phyloP scores from a whole-genome alignment of 2,113 vertebrate species.

The Otocyon megalotis region DNA sequence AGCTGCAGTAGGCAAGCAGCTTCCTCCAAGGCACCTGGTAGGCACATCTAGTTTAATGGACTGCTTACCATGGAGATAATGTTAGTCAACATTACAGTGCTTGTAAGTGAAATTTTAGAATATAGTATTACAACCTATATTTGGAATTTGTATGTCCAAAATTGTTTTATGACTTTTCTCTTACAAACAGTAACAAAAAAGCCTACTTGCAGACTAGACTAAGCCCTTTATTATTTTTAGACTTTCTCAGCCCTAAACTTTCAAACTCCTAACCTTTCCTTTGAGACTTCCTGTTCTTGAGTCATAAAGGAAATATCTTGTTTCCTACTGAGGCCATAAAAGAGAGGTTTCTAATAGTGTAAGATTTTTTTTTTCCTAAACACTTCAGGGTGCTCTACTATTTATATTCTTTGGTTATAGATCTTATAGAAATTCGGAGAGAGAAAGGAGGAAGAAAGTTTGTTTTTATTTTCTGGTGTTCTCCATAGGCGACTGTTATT shows the following conservation, averaged over 20 bases:
- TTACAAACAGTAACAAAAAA: not conserved
- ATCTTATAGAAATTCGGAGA: not conserved
- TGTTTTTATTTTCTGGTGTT: not conserved
- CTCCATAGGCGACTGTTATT: not conserved
- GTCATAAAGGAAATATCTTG: not conserved
- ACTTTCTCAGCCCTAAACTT: not conserved
- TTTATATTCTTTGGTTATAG: not conserved
- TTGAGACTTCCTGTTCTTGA: not conserved
- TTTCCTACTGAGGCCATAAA: not conserved
- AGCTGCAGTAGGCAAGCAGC: not conserved
- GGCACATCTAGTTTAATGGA: not conserved
- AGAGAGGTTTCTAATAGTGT: not conserved
- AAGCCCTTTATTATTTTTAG: not conserved
- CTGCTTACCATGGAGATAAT: not conserved
- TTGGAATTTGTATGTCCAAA: not conserved
- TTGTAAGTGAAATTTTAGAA: not conserved
- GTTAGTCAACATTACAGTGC: not conserved
- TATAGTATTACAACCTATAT: not conserved
- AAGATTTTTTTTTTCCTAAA: not conserved
- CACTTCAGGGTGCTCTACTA: not conserved
- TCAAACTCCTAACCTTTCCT: not conserved
- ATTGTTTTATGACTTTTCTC: not conserved
- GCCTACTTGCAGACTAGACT: not conserved
- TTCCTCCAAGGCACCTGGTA: not conserved
- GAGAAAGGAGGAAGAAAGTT: not conserved